Evolutionary conservation across 92 coral and sea anemone species (phyloP).

Genomic region (Zoanthus gigantus): DNA sequence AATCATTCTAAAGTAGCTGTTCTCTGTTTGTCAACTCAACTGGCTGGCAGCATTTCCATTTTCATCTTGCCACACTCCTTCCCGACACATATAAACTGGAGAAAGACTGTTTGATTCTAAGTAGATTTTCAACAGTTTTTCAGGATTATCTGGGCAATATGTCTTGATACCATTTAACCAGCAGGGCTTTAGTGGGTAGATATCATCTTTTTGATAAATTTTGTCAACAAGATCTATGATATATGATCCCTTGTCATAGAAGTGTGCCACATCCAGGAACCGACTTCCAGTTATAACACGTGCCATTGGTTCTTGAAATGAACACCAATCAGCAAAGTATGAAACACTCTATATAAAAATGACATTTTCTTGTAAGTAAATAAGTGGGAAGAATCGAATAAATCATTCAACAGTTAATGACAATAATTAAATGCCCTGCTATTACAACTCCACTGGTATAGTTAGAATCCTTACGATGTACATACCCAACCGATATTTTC

Average conservation of each 20-base stretch:
- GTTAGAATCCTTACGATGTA: no score
- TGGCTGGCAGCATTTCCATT: slow-evolving; percentile 19
- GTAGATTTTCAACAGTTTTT: slow-evolving; percentile 60
- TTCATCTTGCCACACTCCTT: slow-evolving; percentile 63
- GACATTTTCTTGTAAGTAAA: background rate
- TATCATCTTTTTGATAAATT: slow-evolving; percentile 59
- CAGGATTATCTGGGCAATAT: slow-evolving; percentile 71
- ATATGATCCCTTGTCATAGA: slow-evolving; percentile 23
- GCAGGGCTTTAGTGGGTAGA: slow-evolving; percentile 76
- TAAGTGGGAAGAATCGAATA: background rate
- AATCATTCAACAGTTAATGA: background rate
- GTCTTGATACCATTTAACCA: slow-evolving; percentile 71
- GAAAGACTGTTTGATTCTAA: slow-evolving; percentile 48
- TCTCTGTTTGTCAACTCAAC: background rate
- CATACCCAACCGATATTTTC: no score
- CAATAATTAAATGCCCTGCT: background rate
- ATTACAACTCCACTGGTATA: no score
- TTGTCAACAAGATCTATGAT: slow-evolving; percentile 6
- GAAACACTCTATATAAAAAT: slow-evolving; percentile 27
- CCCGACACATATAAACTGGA: slow-evolving; percentile 67
- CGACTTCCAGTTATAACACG: slow-evolving; percentile 30
- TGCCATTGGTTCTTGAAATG: slow-evolving; percentile 44
- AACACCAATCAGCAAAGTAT: slow-evolving; percentile 24
- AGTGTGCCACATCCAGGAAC: slow-evolving; percentile 15
- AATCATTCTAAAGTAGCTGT: no score